Percentiles rank a stretch among this genome's conserved stretches.
phyloP scores from a whole-genome alignment of 2,888 invertebrate genomes.

The Oxystoma pomonae region DNA sequence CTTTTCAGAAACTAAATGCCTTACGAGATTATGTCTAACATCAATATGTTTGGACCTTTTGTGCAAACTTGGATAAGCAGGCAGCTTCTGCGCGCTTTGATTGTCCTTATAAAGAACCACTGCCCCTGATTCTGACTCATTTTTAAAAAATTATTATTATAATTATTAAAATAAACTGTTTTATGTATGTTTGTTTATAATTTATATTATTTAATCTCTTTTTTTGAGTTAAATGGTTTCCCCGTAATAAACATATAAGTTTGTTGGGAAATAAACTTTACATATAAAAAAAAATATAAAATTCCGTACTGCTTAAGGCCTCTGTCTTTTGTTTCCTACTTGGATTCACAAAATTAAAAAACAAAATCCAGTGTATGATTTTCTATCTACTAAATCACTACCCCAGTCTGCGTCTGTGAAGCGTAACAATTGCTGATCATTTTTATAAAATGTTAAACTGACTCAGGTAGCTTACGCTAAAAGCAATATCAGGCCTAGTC shows the following conservation, averaged over 20 bases:
- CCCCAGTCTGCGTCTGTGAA: slow-evolving; percentile 31
- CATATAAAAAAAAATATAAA: neutral
- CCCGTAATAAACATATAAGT: neutral
- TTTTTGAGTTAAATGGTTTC: neutral
- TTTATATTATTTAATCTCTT: no score
- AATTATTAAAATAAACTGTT: no score
- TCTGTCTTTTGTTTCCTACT: slow-evolving; percentile 30
- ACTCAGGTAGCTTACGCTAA: slow-evolving; percentile 20
- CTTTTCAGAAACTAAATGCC: slow-evolving; percentile 15
- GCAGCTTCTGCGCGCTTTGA: slow-evolving; percentile 22
- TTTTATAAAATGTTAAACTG: slow-evolving; percentile 24
- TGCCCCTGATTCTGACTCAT: neutral
- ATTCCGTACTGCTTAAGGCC: slow-evolving; percentile 25
- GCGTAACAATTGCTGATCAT: slow-evolving; percentile 17
- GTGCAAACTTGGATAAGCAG: slow-evolving; percentile 20
- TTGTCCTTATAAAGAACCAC: slow-evolving; percentile 18
- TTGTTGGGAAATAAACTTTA: neutral
- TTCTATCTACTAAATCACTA: slow-evolving; percentile 32
- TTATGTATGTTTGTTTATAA: no score
- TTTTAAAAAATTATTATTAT: no score
- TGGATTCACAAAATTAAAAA: slow-evolving; percentile 29
- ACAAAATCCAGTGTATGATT: slow-evolving; percentile 38
- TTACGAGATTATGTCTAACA: slow-evolving; percentile 23
- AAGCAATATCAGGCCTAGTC: slow-evolving; percentile 24
- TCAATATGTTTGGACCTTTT: slow-evolving; percentile 16